Conservation (phyloP, 2,888 invertebrate genomes). For the Spicauda simplicius region DNA sequence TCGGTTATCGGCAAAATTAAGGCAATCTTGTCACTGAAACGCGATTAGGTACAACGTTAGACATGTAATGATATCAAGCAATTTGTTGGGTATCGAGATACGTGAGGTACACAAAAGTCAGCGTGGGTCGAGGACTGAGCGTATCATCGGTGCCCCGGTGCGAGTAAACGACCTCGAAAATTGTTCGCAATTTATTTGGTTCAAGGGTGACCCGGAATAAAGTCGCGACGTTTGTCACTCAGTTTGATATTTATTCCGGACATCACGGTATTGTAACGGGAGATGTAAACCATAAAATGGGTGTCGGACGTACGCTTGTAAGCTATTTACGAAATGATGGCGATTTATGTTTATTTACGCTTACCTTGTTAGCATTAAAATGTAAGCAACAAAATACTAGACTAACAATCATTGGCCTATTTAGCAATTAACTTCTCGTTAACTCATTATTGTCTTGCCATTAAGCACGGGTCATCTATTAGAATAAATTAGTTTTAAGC, state of each 20-base stretch:
- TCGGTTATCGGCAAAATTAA: conserved; percentile 19
- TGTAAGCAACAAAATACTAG: no score
- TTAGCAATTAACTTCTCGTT: no score
- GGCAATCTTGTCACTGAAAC: conserved; percentile 18
- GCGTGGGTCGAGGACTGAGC: conserved; percentile 47
- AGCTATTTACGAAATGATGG: no score
- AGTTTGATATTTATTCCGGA: conserved; percentile 61
- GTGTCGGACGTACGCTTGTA: conserved; percentile 6
- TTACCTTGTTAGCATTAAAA: no score
- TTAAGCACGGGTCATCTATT: no score
- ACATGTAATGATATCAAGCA: conserved; percentile 55
- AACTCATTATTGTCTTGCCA: no score
- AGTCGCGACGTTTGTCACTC: conserved; percentile 75
- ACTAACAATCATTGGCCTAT: no score
- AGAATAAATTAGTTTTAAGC: no score
- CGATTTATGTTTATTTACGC: no score
- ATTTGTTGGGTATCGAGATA: conserved; percentile 57
- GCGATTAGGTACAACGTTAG: conserved; percentile 41
- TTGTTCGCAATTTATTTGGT: conserved; percentile 78
- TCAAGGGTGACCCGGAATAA: conserved; percentile 78
- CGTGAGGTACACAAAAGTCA: conserved; percentile 52
- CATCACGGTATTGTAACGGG: conserved; percentile 41
- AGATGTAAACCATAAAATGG: conserved; percentile 12
- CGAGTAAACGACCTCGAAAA: conserved; percentile 79
- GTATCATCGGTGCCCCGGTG: conserved; percentile 64